phyloP scores from a whole-genome alignment of 1,140 invertebrate species.

The Hyles vespertilio region DNA sequence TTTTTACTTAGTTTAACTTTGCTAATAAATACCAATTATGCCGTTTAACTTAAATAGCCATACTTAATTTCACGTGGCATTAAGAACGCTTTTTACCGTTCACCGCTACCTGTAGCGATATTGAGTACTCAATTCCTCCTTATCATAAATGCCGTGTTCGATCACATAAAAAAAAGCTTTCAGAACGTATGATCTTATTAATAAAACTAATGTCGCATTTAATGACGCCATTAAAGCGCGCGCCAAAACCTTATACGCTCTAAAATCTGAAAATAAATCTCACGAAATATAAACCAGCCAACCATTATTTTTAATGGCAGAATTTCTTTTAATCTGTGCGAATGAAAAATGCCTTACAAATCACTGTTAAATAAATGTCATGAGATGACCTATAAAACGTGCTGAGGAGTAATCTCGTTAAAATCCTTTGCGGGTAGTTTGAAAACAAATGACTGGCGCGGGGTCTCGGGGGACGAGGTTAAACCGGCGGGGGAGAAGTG shows the following conservation, averaged over 20 bases:
- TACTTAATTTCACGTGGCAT: too few relatives aligned
- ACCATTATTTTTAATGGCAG: conserved; percentile 51
- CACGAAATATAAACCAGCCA: conserved; percentile 32
- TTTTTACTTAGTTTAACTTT: too few relatives aligned
- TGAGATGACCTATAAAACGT: conserved; percentile 64
- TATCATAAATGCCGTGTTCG: too few relatives aligned
- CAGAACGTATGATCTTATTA: neutral
- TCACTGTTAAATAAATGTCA: conserved; percentile 59
- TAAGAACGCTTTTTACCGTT: too few relatives aligned
- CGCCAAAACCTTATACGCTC: conserved; percentile 25
- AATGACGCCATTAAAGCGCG: conserved; percentile 17
- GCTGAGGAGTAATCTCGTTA: conserved; percentile 56
- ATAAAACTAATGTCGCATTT: conserved; percentile 11
- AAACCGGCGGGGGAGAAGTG: neutral
- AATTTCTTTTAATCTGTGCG: conserved; percentile 48
- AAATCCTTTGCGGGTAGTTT: conserved; percentile 66
- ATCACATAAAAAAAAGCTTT: too few relatives aligned
- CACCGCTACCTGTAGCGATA: too few relatives aligned
- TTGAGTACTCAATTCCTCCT: too few relatives aligned
- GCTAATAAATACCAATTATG: too few relatives aligned
- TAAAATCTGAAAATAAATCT: conserved; percentile 40
- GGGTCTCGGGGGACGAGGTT: neutral
- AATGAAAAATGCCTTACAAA: conserved; percentile 59
- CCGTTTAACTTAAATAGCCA: too few relatives aligned
- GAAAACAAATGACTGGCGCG: conserved; percentile 42